phyloP scores from a whole-genome alignment of 2,113 vertebrate species.

The Dendropsophus ebraccatus region DNA sequence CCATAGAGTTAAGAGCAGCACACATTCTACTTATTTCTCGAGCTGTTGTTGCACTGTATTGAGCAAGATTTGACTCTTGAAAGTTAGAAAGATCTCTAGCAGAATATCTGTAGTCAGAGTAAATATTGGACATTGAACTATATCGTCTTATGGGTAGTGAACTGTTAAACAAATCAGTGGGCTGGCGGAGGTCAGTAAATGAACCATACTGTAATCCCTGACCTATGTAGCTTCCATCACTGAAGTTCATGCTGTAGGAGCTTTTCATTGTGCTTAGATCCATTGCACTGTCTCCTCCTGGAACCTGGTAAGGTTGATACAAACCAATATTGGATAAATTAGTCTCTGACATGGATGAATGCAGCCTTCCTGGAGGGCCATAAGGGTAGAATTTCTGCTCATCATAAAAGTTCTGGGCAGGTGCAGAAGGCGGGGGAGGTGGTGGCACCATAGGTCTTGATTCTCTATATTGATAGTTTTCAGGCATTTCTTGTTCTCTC shows the following conservation, averaged over 20 bases:
- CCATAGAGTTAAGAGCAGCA: slow-evolving; percentile 93
- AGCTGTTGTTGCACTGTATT: slow-evolving; percentile 95
- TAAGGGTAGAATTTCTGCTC: slow-evolving; percentile 81
- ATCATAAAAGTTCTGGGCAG: slow-evolving; percentile 69
- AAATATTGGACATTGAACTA: slow-evolving; percentile 95
- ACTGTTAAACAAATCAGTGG: slow-evolving; percentile 80
- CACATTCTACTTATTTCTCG: slow-evolving; percentile 98
- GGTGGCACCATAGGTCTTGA: slow-evolving; percentile 60
- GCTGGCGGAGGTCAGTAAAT: slow-evolving; percentile 91
- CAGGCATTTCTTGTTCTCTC: slow-evolving; percentile 76
- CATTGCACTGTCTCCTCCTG: slow-evolving; percentile 80
- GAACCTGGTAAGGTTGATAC: slow-evolving; percentile 79
- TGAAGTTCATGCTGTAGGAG: slow-evolving; percentile 79
- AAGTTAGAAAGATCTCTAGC: slow-evolving; percentile 80
- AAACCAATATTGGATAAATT: slow-evolving; percentile 86
- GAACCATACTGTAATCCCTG: slow-evolving; percentile 94
- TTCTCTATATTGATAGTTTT: slow-evolving; percentile 79
- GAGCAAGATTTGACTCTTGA: slow-evolving; percentile 91
- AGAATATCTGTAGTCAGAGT: slow-evolving; percentile 84
- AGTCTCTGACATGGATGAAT: slow-evolving; percentile 94
- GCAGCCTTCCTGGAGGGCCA: slow-evolving; percentile 79
- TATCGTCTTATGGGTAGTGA: slow-evolving; percentile 90
- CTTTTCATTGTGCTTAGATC: slow-evolving; percentile 91
- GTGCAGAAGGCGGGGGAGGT: slow-evolving; percentile 44
- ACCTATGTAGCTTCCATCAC: slow-evolving; percentile 81